Percentiles rank a stretch among this genome's conserved stretches.
These are phyloP conservation scores for Campoplex nolae DNA, from an alignment of 2,888 invertebrate species.

Conservation along the genomic window DNA sequence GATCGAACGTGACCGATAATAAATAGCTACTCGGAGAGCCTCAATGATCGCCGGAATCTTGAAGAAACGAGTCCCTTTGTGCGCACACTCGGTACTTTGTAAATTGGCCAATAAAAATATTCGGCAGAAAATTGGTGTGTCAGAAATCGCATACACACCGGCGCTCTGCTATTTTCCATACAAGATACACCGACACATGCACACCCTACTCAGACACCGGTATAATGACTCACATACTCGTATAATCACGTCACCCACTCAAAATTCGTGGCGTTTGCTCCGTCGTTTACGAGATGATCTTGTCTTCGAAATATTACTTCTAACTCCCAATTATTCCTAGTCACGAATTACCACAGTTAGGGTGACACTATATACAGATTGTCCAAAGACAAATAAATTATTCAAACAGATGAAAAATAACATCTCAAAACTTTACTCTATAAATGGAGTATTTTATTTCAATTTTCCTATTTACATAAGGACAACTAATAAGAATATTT, in stretches of 20 bases:
- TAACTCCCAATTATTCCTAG: constrained; percentile 50
- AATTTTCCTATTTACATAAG: not conserved
- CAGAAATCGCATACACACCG: constrained; percentile 8
- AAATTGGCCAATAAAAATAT: constrained; percentile 41
- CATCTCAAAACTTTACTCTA: not conserved
- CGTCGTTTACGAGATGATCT: constrained; percentile 42
- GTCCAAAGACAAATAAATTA: not conserved
- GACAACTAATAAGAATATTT: not conserved
- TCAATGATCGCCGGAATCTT: constrained; percentile 24
- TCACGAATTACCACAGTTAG: constrained; percentile 46
- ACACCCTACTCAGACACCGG: not conserved
- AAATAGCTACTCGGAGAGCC: not conserved
- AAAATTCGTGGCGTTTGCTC: constrained; percentile 36
- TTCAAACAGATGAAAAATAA: not conserved
- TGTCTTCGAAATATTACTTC: constrained; percentile 29
- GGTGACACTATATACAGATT: not conserved
- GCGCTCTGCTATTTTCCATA: not conserved
- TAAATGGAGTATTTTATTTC: not conserved
- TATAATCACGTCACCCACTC: constrained; percentile 47
- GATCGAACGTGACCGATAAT: constrained; percentile 66
- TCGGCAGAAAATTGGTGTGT: constrained; percentile 19
- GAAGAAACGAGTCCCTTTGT: constrained; percentile 14
- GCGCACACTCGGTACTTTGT: not conserved
- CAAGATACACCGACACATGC: not conserved
- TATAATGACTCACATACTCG: constrained; percentile 13